These are phyloP conservation scores for Philaenus spumarius DNA, from an alignment of 1,140 invertebrate genomes.

Conservation along the genomic window DNA sequence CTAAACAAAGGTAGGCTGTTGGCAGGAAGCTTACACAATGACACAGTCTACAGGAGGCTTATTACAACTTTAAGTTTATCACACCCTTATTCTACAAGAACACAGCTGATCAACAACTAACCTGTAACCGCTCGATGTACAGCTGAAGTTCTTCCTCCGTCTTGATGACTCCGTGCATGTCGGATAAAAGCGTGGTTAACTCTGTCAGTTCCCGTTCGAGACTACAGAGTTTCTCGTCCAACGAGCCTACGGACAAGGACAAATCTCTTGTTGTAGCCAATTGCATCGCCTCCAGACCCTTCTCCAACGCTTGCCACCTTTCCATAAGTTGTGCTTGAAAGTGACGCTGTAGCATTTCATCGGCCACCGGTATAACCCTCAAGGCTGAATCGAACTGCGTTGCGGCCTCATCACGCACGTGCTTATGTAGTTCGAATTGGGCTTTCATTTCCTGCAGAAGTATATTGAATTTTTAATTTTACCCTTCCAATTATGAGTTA, in stretches of 20 bases:
- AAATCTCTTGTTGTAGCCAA: background rate
- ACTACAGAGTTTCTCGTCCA: slow-evolving; percentile 61
- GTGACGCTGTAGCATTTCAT: slow-evolving; percentile 72
- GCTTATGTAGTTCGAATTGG: slow-evolving; percentile 78
- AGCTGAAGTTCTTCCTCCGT: slow-evolving; percentile 72
- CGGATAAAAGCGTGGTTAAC: slow-evolving; percentile 44
- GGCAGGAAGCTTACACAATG: no score
- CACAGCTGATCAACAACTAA: no score
- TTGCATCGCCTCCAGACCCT: background rate
- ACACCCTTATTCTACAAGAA: no score
- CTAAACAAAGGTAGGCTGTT: no score
- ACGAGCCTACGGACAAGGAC: slow-evolving; percentile 51
- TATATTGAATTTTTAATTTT: no score
- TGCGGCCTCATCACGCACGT: slow-evolving; percentile 61
- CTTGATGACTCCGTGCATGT: slow-evolving; percentile 66
- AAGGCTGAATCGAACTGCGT: slow-evolving; percentile 67
- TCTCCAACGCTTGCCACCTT: slow-evolving; percentile 6
- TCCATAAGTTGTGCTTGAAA: slow-evolving; percentile 57
- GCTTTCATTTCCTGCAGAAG: slow-evolving; percentile 80
- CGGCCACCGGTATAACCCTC: slow-evolving; percentile 65
- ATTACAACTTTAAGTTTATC: no score
- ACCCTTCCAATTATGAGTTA: no score
- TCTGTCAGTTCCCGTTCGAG: slow-evolving; percentile 58
- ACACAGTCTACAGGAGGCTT: no score
- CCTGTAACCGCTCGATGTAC: slow-evolving; percentile 67